Conservation (phyloP, 2,797 vertebrate species). For the Rallus crepitans region DNA sequence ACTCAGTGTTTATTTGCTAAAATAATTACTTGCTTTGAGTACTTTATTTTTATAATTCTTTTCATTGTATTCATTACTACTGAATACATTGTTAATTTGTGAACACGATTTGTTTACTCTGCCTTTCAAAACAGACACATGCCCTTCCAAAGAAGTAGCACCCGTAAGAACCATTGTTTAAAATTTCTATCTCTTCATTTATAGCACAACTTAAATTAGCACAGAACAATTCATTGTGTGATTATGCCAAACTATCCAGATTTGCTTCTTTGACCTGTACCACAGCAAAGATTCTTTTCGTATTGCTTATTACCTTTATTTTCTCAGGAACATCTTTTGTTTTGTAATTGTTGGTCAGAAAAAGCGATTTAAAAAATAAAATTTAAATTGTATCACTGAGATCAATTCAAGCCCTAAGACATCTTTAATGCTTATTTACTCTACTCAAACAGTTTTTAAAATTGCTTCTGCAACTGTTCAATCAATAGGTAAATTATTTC, state of each 20-base stretch:
- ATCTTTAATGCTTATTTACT: not conserved
- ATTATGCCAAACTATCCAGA: not conserved
- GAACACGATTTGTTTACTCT: not conserved
- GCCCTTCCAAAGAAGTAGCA: not conserved
- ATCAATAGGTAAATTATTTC: not conserved
- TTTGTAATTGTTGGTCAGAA: not conserved
- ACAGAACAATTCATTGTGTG: not conserved
- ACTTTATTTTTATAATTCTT: not conserved
- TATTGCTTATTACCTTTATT: not conserved
- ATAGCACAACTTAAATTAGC: not conserved
- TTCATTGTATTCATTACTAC: not conserved
- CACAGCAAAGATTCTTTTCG: not conserved
- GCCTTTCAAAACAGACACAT: not conserved
- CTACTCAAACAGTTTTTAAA: not conserved
- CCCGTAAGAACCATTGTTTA: not conserved
- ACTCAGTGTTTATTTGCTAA: not conserved
- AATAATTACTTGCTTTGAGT: not conserved
- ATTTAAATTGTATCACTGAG: not conserved
- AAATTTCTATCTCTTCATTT: not conserved
- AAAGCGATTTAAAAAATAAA: not conserved
- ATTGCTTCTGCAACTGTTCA: not conserved
- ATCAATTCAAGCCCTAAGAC: not conserved
- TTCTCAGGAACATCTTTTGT: not conserved
- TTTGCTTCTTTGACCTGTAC: not conserved
- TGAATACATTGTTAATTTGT: not conserved